phyloP scores from a whole-genome alignment of 2,113 vertebrate genomes.

The Anolis sagrei region DNA sequence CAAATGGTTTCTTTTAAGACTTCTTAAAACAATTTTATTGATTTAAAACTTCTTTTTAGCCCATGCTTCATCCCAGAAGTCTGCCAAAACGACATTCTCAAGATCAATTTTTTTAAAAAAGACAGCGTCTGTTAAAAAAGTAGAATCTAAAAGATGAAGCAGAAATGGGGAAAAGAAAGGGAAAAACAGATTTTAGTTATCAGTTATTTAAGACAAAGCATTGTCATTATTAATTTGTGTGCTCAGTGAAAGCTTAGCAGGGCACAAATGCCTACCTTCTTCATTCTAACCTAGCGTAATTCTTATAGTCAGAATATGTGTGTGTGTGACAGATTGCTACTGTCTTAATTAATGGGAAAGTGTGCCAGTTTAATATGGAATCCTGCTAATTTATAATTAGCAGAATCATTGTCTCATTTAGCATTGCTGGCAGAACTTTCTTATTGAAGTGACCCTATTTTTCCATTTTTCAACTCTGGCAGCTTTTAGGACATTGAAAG shows the following conservation, averaged over 20 bases:
- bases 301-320: background rate
- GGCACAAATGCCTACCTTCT: background rate
- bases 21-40: background rate
- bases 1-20: background rate
- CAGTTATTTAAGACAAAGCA: background rate
- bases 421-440: no score
- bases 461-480: background rate
- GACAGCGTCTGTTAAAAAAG: background rate
- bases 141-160: background rate
- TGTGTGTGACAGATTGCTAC: background rate
- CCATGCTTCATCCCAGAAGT: background rate
- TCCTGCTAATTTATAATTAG: accelerated
- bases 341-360: background rate
- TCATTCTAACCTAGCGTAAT: background rate
- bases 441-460: background rate
- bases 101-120: background rate
- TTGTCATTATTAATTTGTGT: background rate
- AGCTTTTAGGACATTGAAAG: background rate
- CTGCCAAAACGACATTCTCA: background rate
- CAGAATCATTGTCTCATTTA: background rate
- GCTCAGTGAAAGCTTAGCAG: background rate
- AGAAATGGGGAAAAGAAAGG: background rate
- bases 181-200: background rate
- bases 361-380: background rate
- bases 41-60: background rate